A percentile compares a stretch with the other conserved stretches of the same genome.
phyloP scores from a whole-genome alignment of 2,797 vertebrate species.

The Dermochelys coriacea region DNA sequence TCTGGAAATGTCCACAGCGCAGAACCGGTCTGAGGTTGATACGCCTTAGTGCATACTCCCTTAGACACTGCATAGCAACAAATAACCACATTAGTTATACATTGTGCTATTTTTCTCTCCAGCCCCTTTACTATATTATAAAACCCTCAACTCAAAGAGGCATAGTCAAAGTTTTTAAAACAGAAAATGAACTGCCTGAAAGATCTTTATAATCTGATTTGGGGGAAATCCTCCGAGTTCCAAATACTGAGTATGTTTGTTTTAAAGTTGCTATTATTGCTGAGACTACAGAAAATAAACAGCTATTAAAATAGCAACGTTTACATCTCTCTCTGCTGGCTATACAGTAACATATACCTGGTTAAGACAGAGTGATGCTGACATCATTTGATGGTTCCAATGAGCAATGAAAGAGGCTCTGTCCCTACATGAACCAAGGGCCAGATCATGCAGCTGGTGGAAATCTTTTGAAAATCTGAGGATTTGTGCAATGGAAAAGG shows the following conservation, averaged over 20 bases:
- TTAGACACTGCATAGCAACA: too few relatives aligned
- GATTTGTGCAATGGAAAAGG: background rate
- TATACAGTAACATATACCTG: background rate
- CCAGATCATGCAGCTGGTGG: background rate
- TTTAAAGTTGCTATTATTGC: background rate
- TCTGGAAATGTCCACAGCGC: background rate
- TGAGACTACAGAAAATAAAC: background rate
- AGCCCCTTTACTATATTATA: background rate
- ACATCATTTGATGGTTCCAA: background rate
- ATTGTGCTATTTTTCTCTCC: background rate
- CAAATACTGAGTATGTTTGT: background rate
- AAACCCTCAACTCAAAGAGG: background rate
- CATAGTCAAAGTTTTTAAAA: background rate
- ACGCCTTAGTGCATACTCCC: background rate
- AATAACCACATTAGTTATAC: accelerated
- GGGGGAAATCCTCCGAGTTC: background rate
- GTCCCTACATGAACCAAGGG: background rate
- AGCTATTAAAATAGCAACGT: background rate
- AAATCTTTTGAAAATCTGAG: accelerated
- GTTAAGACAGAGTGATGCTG: too few relatives aligned
- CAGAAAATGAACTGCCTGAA: background rate
- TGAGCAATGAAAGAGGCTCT: background rate
- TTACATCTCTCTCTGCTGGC: background rate
- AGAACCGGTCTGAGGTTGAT: accelerated
- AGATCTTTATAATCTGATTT: background rate